A percentile compares a stretch with the other conserved stretches of the same genome.
Evolutionary conservation across 2,797 vertebrate species (phyloP).

Genomic region (Cossypha heuglini): DNA sequence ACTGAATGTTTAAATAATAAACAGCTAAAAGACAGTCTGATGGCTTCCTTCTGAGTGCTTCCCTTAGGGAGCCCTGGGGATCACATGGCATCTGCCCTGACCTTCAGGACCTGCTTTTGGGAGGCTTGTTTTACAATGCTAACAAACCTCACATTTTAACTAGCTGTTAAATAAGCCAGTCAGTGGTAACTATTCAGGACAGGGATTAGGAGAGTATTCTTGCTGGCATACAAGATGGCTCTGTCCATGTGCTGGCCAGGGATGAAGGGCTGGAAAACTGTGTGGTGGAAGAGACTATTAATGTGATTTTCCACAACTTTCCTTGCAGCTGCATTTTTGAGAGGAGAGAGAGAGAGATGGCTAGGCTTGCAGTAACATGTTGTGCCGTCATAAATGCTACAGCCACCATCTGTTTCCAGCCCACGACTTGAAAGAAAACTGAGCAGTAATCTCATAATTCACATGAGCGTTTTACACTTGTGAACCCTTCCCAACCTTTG

Average conservation of each 20-base stretch:
- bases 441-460: constrained; percentile 63
- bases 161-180: constrained; percentile 19
- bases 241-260: constrained; percentile 47
- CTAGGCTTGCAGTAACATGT: constrained; percentile 69
- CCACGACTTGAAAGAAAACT: constrained; percentile 71
- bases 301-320: constrained; percentile 59
- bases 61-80: not conserved
- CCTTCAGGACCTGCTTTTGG: constrained; percentile 13
- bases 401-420: constrained; percentile 66
- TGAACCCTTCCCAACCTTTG: constrained; percentile 65
- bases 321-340: constrained; percentile 63
- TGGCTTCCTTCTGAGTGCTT: constrained; percentile 5
- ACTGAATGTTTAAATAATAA: constrained; percentile 20
- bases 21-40: constrained; percentile 14
- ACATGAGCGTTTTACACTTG: constrained; percentile 41
- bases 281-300: constrained; percentile 53
- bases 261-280: constrained; percentile 55
- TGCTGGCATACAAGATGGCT: constrained; percentile 45
- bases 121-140: not conserved
- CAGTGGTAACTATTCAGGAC: constrained; percentile 16
- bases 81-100: constrained; percentile 10
- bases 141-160: constrained; percentile 46
- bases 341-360: constrained; percentile 29
- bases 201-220: constrained; percentile 35
- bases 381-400: constrained; percentile 54